These are phyloP conservation scores for Callaeas wilsoni DNA, from an alignment of 2,113 vertebrate genomes.

Conservation along the genomic window DNA sequence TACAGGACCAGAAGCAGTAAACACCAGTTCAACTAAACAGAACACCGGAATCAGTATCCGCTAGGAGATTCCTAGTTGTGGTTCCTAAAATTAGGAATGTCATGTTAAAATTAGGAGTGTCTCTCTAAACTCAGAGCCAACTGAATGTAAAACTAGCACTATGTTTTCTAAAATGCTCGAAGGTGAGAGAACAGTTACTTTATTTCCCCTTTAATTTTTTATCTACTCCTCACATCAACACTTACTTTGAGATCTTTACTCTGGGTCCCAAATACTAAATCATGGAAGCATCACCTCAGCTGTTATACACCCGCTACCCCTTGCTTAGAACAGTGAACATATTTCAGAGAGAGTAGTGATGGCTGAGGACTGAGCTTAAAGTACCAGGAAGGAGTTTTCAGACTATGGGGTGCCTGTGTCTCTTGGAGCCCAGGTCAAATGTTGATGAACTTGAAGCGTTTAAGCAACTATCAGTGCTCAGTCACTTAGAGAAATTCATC, in stretches of 20 bases:
- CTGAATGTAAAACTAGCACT: not conserved
- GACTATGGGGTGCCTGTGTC: not conserved
- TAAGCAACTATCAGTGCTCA: not conserved
- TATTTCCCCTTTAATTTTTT: not conserved
- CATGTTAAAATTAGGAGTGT: not conserved
- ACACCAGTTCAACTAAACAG: fast-evolving
- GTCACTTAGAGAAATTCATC: not conserved
- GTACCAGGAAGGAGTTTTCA: not conserved
- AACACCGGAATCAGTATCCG: fast-evolving
- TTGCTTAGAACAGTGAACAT: fast-evolving
- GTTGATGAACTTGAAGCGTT: not conserved
- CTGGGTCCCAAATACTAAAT: not conserved
- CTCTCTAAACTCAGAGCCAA: not conserved
- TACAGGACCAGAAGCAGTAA: not conserved
- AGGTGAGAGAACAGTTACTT: not conserved
- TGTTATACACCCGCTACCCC: not conserved
- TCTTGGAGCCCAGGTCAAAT: not conserved
- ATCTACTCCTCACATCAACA: not conserved
- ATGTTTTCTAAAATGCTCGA: not conserved
- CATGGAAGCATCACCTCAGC: not conserved
- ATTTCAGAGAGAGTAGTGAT: not conserved
- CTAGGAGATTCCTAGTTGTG: not conserved
- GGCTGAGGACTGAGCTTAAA: not conserved
- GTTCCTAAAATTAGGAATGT: not conserved
- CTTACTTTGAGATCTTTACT: not conserved